Evolutionary conservation across 2,888 invertebrate genomes (phyloP), one percentile per base, ranked within the genome.

Genomic region (Andrena dorsata): DNA sequence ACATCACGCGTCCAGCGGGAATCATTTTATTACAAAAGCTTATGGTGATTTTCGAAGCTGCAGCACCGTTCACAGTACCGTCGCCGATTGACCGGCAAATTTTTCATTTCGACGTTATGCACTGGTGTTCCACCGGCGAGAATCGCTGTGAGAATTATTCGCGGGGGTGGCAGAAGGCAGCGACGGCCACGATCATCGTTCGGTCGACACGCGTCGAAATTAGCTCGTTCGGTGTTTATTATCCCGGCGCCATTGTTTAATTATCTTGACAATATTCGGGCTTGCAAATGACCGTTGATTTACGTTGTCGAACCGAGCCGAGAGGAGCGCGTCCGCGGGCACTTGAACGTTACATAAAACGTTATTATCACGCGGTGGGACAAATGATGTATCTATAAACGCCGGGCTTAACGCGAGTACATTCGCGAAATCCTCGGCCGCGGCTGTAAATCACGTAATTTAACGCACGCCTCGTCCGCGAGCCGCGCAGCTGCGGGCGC

Each of bases 301-400:
- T 73, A 76, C 61, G 28, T 28, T 68, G 58, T 66, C 75, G 68
- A 61, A 60, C 28, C 32, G 35, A 23, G 47, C 41, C 23, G 26
- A 53, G 35, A 69, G 74, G 61, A 69, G 53, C 32, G 51, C 60
- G 28, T 1, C 7, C 10, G 41, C 58, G 74, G 56, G 66, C 56
- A 47, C 51, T 76, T 47, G 56, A 51, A 13, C 23, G 68, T 82
- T 77, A 51, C 66, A 65, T 66, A 82, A 58, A 80, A 56, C 80
- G 78, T 80, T 78, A 80, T 84, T 82, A 86, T 80, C 81, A 73
- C 64, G 20, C 28, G 28, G 13, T 4, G 7, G 71, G 41, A 69
- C 73, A 71, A 86, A 82, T 75, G 76, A 81, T 41, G 76, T 84
- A 84, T 86, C 86, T 69, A 80, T 80, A 82, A 86, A 84, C 58